Evolutionary conservation across 2,888 invertebrate genomes (phyloP).

Genomic region (Erynnis tages): DNA sequence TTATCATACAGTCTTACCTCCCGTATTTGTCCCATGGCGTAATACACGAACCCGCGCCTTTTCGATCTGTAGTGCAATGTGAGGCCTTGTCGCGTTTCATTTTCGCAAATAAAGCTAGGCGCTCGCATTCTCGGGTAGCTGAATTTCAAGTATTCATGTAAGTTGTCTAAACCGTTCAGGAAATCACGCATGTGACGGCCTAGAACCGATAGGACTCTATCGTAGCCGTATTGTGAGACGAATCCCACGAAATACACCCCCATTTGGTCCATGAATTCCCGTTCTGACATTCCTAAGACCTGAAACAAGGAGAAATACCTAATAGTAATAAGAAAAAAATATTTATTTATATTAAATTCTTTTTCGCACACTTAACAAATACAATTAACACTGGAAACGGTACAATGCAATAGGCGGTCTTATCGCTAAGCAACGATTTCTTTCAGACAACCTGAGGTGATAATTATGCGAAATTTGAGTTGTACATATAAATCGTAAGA

Average conservation of each 20-base stretch:
- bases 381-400: no score
- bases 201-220: slow-evolving; percentile 92
- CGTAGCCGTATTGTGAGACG: slow-evolving; percentile 97
- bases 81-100: slow-evolving; percentile 95
- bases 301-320: no score
- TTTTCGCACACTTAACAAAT: no score
- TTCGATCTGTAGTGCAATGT: slow-evolving; percentile 97
- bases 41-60: slow-evolving; percentile 95
- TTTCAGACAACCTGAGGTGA: no score
- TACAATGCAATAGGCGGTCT: no score
- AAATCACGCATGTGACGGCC: slow-evolving; percentile 98
- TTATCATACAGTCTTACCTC: no score
- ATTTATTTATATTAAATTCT: no score
- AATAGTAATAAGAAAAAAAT: no score
- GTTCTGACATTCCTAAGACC: slow-evolving; percentile 93
- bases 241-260: slow-evolving; percentile 96
- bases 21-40: slow-evolving; percentile 97
- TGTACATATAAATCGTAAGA: no score
- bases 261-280: slow-evolving; percentile 96
- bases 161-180: slow-evolving; percentile 96
- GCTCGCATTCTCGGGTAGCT: slow-evolving; percentile 95
- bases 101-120: slow-evolving; percentile 98
- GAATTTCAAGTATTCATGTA: slow-evolving; percentile 98
- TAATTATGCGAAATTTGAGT: no score
- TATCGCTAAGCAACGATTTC: no score